Base-by-base conservation (phyloP, 2,797 vertebrate species). In the Semotilus atromaculatus region DNA sequence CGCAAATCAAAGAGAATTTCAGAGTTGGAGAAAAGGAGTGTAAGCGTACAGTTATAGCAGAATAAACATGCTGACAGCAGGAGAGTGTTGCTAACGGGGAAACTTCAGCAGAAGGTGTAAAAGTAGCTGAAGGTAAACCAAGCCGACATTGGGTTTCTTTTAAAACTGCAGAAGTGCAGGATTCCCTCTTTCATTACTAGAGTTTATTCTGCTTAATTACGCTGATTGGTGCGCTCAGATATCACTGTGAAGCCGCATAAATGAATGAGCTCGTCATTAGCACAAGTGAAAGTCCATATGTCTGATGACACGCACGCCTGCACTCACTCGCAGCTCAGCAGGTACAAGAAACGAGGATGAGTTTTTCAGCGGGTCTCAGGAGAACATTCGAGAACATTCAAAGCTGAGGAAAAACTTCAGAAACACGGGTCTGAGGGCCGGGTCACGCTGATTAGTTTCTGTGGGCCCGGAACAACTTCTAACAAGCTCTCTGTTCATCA, bases 121-220 rank as follows among this genome's bases (percentile, higher is more conserved):
- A 85, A 92, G 71, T 31, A 38, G 38, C 73, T 68, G 82, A 55
- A 92, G 92, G 90, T 90, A 51, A 74, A 75, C 64, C 58, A 60
- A 84, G 80, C 90, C 91, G 89, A 84, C 64, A 90, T 92, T 91
- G 89, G 62, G 88, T 82, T 40, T 60, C 88, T 92, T 86, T 93
- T 91, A 93, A 94, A 93, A 92, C 92, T 93, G 93, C 91, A 94
- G 95, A 94, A 94, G 94, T 93, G 93, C 93, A 88, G 90, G 92
- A 89, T 92, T 93, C 85, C 91, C 92, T 92, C 66, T 83, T 67
- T 93, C 92, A 96, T 95, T 94, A 94, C 91, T 87, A 89, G 93
- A 93, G 93, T 94, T 94, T 93, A 94, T 93, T 93, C 93, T 91
- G 91, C 93, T 91, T 93, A 93, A 94, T 94, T 93, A 93, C 88